Conservation (phyloP, 2,797 vertebrate genomes). For the Phataginus tetradactyla region DNA sequence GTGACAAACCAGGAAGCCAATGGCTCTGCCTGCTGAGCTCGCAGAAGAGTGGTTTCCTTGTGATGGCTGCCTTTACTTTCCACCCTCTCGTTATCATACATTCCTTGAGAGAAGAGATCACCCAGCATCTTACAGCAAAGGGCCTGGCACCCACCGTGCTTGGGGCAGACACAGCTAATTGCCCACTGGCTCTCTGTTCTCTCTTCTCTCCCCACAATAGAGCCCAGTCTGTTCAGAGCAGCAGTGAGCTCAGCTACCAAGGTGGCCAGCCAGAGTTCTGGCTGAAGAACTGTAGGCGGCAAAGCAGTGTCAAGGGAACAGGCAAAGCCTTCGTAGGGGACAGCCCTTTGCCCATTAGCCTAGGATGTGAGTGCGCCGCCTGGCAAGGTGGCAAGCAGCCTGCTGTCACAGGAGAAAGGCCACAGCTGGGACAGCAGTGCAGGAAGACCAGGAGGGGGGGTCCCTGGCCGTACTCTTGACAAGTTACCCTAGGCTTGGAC, state of each 20-base stretch:
- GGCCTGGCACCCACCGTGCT: background rate
- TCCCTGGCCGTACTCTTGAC: background rate
- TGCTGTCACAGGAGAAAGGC: background rate
- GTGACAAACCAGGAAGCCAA: rapidly evolving
- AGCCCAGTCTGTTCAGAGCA: background rate
- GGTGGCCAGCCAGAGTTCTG: background rate
- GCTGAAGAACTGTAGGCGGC: background rate
- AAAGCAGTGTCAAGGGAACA: background rate
- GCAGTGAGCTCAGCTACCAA: background rate
- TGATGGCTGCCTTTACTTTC: background rate
- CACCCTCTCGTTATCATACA: rapidly evolving
- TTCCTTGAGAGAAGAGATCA: background rate
- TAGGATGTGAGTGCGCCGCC: background rate
- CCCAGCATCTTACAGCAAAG: background rate
- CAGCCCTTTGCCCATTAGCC: background rate
- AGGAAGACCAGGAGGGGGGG: too few relatives aligned
- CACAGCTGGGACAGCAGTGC: rapidly evolving
- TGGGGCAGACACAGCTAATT: too few relatives aligned
- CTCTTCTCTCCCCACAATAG: background rate
- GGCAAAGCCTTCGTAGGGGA: too few relatives aligned
- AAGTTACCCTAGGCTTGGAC: rapidly evolving
- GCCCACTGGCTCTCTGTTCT: background rate
- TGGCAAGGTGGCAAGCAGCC: rapidly evolving
- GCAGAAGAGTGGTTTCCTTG: background rate
- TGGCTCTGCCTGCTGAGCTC: background rate